phyloP scores from a whole-genome alignment of 2,113 vertebrate species.

The Rhinopithecus roxellana region DNA sequence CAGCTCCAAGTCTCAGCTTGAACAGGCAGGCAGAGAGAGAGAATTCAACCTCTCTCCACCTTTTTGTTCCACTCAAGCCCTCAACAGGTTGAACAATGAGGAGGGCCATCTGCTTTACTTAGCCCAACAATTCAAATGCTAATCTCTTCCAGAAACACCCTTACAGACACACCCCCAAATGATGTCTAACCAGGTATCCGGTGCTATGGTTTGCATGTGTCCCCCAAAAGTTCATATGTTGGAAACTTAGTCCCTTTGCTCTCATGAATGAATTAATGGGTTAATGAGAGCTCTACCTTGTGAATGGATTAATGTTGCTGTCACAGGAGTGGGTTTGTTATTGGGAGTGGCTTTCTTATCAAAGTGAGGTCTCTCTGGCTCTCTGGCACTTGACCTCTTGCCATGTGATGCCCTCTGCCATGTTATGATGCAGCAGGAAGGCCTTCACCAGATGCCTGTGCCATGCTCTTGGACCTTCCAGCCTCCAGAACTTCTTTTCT shows the following conservation, averaged over 20 bases:
- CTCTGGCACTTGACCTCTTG: neutral
- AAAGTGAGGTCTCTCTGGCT: neutral
- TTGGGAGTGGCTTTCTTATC: neutral
- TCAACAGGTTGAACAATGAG: neutral
- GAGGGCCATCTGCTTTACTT: no score
- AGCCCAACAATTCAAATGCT: neutral
- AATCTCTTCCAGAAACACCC: neutral
- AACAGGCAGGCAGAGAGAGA: neutral
- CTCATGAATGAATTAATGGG: neutral
- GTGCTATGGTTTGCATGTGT: neutral
- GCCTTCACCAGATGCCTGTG: neutral
- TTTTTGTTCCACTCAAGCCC: neutral
- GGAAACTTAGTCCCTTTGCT: neutral
- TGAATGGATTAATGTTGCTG: neutral
- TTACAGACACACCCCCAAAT: neutral
- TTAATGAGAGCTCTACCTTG: neutral
- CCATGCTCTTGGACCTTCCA: neutral
- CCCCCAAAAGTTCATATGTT: neutral
- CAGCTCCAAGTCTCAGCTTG: neutral
- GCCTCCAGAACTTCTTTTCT: neutral
- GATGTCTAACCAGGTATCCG: neutral
- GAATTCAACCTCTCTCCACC: neutral
- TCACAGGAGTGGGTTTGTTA: neutral
- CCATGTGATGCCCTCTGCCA: neutral
- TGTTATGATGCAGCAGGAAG: neutral